Evolutionary conservation across 2,797 vertebrate genomes (phyloP), one percentile per base, ranked within the genome.

Genomic region (Rhabdophis nuchalis): DNA sequence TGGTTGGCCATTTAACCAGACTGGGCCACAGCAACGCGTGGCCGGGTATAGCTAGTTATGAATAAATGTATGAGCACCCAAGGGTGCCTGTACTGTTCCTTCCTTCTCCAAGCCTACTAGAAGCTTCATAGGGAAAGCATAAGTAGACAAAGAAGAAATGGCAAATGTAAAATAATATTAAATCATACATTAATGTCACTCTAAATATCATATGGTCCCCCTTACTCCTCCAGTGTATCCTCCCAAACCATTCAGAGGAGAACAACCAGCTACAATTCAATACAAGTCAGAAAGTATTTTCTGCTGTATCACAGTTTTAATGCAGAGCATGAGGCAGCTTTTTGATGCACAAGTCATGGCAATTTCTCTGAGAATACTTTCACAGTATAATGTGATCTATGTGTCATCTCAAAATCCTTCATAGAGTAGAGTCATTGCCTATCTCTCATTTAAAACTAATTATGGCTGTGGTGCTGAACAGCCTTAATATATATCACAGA

Each of bases 271-370:
- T 54, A 61, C 5, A n/a, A 88, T n/a, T 88, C 68, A 88, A 36
- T 88, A 53, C 12, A 29, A 61, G 50, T 88, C 89, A 57, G 89
- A 46, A 85, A 53, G 54, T 32, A 16, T 27, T 91, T 88, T 85
- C 89, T 68, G 68, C 92, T 85, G 57, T 85, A 52, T 91, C 92
- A 85, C 41, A 50, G 57, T 64, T 88, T 68, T 50, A 85, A 85
- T 64, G 50, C 29, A 41, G 89, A 52, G 57, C 32, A 56, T 88
- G 56, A 88, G 92, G 52, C 86, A 88, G 86, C 86, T 85, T 54
- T 29, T 85, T 32, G 13, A 16, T 88, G 41, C 86, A 52, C 20
- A 27, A 25, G 36, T 85, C 23, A 53, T 57, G 16, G 10, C 88
- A 53, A 10, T 87, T 90, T 57, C 52, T 52, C 86, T 27, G 57